A percentile compares a stretch with the other conserved stretches of the same genome.
Conservation (phyloP, 2,113 vertebrate genomes). For the Sylvilagus bachmani region DNA sequence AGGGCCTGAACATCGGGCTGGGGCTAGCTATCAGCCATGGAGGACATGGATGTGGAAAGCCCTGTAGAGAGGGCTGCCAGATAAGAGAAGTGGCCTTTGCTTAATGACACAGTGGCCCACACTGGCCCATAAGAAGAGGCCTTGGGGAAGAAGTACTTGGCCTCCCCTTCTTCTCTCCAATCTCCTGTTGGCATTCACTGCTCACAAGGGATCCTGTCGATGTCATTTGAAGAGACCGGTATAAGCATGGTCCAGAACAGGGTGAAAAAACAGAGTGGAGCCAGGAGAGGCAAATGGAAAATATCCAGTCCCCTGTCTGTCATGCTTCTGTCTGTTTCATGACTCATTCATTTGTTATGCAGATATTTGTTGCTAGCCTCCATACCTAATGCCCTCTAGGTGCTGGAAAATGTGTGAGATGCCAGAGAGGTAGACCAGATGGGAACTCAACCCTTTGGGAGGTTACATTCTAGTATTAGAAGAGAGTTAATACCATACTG, state of each 20-base stretch:
- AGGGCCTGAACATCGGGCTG: background rate
- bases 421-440: background rate
- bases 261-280: background rate
- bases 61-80: background rate
- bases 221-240: background rate
- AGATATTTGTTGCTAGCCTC: background rate
- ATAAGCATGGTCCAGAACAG: background rate
- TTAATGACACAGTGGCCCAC: too few relatives aligned
- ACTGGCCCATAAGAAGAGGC: background rate
- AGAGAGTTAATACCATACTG: background rate
- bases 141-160: background rate
- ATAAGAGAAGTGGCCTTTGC: background rate
- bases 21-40: background rate
- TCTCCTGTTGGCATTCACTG: background rate
- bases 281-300: background rate
- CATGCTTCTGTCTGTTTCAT: background rate
- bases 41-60: background rate
- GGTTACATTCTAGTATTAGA: background rate
- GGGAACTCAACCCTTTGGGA: background rate
- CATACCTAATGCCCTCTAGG: too few relatives aligned
- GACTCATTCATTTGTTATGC: background rate
- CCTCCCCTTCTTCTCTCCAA: too few relatives aligned
- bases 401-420: background rate
- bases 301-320: background rate
- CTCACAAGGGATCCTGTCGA: background rate